Conservation (phyloP, 2,888 invertebrate species). For the Cheilosia pagana region DNA sequence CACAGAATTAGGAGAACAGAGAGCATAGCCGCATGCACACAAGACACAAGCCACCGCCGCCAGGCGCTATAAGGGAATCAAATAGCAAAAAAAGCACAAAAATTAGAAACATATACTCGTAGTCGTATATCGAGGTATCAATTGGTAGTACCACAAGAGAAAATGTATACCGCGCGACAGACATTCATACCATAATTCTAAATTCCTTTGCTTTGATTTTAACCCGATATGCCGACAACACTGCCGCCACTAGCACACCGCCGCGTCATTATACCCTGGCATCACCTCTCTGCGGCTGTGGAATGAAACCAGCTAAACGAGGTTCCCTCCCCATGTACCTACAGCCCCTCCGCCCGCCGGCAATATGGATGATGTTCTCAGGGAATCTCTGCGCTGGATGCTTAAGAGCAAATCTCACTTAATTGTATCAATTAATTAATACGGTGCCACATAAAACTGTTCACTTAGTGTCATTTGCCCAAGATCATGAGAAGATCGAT, state of each 20-base stretch:
- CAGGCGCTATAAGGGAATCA: conserved; percentile 67
- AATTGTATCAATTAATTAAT: conserved; percentile 74
- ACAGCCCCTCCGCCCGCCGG: not conserved
- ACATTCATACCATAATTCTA: conserved; percentile 74
- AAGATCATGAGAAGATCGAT: conserved; percentile 68
- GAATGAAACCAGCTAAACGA: conserved; percentile 66
- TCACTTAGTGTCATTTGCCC: conserved; percentile 69
- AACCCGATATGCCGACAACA: conserved; percentile 68
- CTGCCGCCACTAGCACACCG: conserved; percentile 33
- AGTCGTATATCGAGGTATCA: conserved; percentile 61
- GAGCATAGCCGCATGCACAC: conserved; percentile 49
- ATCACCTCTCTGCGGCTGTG: conserved; percentile 36
- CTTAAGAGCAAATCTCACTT: conserved; percentile 70
- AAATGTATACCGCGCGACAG: conserved; percentile 55
- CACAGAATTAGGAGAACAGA: conserved; percentile 72
- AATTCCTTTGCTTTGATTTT: conserved; percentile 73
- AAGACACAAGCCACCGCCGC: conserved; percentile 16
- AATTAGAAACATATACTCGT: conserved; percentile 36
- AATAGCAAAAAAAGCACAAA: conserved; percentile 50
- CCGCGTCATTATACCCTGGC: conserved; percentile 55
- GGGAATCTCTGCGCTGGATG: conserved; percentile 32
- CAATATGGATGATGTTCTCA: conserved; percentile 1
- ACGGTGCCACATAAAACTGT: conserved; percentile 74
- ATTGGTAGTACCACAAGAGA: conserved; percentile 50
- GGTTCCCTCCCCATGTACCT: not conserved